Conservation (phyloP, 37 sponge, comb jelly and placozoan species). For the Axinella damicornis region DNA sequence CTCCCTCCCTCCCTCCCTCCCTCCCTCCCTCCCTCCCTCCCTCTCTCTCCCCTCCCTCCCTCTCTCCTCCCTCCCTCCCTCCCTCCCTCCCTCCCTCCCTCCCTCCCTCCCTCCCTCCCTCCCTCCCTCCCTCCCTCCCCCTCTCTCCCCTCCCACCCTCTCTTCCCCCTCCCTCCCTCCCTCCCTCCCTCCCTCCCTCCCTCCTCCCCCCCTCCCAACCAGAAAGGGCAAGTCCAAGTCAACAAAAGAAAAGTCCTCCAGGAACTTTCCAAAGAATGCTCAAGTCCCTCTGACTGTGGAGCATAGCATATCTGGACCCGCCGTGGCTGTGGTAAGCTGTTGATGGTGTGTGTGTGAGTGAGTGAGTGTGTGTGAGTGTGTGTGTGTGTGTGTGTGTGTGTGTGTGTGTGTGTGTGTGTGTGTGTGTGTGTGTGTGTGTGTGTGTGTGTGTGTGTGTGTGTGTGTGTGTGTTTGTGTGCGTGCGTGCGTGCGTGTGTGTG, state of each 20-base stretch:
- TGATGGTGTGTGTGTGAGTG: too few species aligned
- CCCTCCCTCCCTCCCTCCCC: not conserved
- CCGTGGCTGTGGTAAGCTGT: not conserved
- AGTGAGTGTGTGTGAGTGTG: too few species aligned
- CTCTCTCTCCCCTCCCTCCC: constrained; percentile 1
- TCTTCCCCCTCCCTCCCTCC: not conserved
- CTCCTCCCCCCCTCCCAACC: not conserved
- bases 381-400: too few species aligned
- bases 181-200: not conserved
- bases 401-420: not conserved
- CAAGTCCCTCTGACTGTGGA: not conserved
- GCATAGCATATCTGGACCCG: constrained; percentile 9
- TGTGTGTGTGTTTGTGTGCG: too few species aligned
- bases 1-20: not conserved
- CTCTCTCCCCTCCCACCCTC: not conserved
- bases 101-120: not conserved
- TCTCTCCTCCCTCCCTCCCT: not conserved
- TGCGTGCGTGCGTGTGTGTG: too few species aligned
- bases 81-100: too few species aligned
- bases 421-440: too few species aligned
- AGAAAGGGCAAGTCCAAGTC: constrained; percentile 45
- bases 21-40: not conserved
- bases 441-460: too few species aligned
- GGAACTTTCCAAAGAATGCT: not conserved
- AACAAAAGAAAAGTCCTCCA: constrained; percentile 42